A percentile compares a stretch with the other conserved stretches of the same genome.
These are phyloP conservation scores for Crioceris asparagi DNA, from an alignment of 2,888 invertebrate species.

Conservation along the genomic window DNA sequence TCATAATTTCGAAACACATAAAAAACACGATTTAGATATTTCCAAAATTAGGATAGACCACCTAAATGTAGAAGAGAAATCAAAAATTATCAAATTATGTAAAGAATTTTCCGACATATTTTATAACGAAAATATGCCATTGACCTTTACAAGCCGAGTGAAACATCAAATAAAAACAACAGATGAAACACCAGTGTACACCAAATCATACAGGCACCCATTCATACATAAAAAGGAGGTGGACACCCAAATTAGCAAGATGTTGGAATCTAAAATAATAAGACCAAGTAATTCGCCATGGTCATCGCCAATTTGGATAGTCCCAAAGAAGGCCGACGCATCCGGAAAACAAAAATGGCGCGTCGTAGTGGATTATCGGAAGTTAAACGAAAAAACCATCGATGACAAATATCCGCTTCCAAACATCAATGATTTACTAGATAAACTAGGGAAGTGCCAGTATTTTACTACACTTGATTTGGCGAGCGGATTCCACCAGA, in stretches of 20 bases:
- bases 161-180: constrained; percentile 12
- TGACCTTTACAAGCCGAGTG: constrained; percentile 7
- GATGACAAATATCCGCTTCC: constrained; percentile 16
- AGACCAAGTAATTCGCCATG: constrained; percentile 16
- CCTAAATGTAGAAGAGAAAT: constrained; percentile 3
- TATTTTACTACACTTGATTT: constrained; percentile 16
- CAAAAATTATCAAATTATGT: neutral
- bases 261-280: constrained; percentile 15
- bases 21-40: neutral
- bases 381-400: constrained; percentile 14
- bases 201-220: constrained; percentile 21
- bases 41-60: constrained; percentile 4
- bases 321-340: constrained; percentile 17
- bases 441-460: constrained; percentile 12
- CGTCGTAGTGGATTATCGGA: constrained; percentile 16
- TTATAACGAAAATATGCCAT: neutral
- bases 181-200: constrained; percentile 11
- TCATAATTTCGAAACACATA: neutral
- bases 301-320: constrained; percentile 21
- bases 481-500: constrained; percentile 16
- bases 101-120: constrained; percentile 3
- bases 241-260: constrained; percentile 18
- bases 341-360: constrained; percentile 18
- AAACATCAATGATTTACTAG: constrained; percentile 16
- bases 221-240: constrained; percentile 22